A percentile compares a stretch with the other conserved stretches of the same genome.
These are phyloP conservation scores for Synergus laeviventris DNA, from an alignment of 2,888 invertebrate species.

Conservation along the genomic window DNA sequence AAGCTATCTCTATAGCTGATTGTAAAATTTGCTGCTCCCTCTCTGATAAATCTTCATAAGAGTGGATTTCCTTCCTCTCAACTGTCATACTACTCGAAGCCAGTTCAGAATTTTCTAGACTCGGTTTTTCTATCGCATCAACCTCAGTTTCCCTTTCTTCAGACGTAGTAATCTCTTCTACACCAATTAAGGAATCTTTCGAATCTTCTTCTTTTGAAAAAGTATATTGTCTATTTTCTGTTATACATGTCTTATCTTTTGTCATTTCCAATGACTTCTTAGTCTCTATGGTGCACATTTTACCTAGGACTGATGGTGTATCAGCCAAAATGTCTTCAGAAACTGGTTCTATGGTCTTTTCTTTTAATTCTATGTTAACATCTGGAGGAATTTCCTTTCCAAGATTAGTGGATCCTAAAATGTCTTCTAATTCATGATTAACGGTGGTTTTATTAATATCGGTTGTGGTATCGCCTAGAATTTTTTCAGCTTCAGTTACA, in stretches of 20 bases:
- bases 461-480: too few relatives aligned
- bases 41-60: too few relatives aligned
- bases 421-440: constrained; percentile 44
- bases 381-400: neutral
- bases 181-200: neutral
- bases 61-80: too few relatives aligned
- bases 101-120: too few relatives aligned
- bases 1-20: too few relatives aligned
- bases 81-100: too few relatives aligned
- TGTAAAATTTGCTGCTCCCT: too few relatives aligned
- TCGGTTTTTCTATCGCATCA: neutral
- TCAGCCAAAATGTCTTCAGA: neutral
- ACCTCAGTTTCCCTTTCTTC: neutral
- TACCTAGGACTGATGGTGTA: neutral
- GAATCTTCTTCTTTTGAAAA: neutral
- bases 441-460: constrained; percentile 50
- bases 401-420: neutral
- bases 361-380: neutral
- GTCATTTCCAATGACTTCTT: neutral
- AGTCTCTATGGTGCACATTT: neutral
- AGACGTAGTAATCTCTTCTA: neutral
- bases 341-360: neutral
- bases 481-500: constrained; percentile 12
- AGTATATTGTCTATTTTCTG: neutral
- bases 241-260: neutral